Evolutionary conservation across 2,888 invertebrate genomes (phyloP), one percentile per base, ranked within the genome.

Genomic region (Odontothrips loti): DNA sequence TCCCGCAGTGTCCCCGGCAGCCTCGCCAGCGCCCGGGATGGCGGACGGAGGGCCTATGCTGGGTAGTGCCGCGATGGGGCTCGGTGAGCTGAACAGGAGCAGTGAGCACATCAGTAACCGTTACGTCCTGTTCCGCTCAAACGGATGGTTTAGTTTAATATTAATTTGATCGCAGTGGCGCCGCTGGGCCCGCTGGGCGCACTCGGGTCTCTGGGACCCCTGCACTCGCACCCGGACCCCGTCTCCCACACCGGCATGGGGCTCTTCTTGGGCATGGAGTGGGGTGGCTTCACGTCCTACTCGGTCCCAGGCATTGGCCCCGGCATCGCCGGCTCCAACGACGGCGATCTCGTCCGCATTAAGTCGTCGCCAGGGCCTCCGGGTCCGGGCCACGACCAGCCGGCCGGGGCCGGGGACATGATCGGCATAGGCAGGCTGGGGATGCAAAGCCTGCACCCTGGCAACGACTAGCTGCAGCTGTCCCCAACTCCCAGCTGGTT

Each of bases 241-340:
- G 84, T 83, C 75, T 83, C 84, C 15, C 83, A 83, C 12, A 81
- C 84, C 11, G 83, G 84, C 6, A 82, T 84, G 11, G 84, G 84
- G 15, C 82, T 86, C 79, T 85, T 85, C 83, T 84, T 86, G 12
- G 86, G 86, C 3, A 85, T 84, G 84, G 84, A 84, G 43, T 84
- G 85, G 84, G 84, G 84, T n/a, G 83, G 84, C 68, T 75, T 75
- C 27, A 12, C 68, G 23, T 75, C 68, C 23, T 75, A 75, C 68
- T 20, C 58, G 20, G 58, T 58, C 20, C 20, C 58, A 6, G 58
- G 58, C 17, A 20, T 9, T 0, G 58, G 58, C 58, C 58, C 58
- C 58, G 58, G n/a, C n/a, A n/a, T n/a, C 48, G 12, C 48, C 48
- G 12, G n/a, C 23, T 4, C 23, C 23, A n/a, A 75, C 68, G 68